phyloP scores from a whole-genome alignment of 1,140 invertebrate species.

The Ptiloglossa arizonensis region DNA sequence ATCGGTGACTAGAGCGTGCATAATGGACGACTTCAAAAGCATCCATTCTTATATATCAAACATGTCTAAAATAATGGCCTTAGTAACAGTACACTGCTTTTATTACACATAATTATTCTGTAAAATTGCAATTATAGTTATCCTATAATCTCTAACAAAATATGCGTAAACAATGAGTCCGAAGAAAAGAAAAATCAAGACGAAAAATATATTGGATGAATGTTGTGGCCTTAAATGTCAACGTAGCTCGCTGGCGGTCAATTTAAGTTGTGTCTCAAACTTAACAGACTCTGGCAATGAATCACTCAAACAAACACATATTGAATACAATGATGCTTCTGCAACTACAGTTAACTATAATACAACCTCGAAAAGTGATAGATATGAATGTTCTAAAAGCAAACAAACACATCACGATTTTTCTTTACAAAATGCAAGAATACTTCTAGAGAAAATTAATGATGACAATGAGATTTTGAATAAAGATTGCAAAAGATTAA shows the following conservation, averaged over 20 bases:
- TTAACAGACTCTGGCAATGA: constrained; percentile 61
- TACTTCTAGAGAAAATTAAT: constrained; percentile 44
- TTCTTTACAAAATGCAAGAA: constrained; percentile 17
- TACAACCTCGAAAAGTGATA: constrained; percentile 1
- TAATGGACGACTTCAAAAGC: too few relatives aligned
- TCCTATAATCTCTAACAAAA: background rate
- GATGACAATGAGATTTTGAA: constrained; percentile 52
- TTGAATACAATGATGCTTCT: constrained; percentile 6
- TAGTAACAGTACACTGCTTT: background rate
- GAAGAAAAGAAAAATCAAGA: constrained; percentile 22
- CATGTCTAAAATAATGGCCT: too few relatives aligned
- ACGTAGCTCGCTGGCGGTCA: constrained; percentile 70
- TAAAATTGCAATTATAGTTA: background rate
- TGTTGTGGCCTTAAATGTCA: constrained; percentile 43
- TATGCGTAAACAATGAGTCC: constrained; percentile 18
- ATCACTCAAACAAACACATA: constrained; percentile 45
- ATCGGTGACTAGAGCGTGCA: too few relatives aligned
- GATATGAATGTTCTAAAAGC: background rate
- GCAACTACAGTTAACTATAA: background rate
- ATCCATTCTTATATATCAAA: background rate
- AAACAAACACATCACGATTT: background rate
- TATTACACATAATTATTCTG: background rate
- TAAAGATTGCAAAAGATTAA: constrained; percentile 61
- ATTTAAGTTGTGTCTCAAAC: constrained; percentile 69
- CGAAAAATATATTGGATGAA: background rate